A percentile compares a stretch with the other conserved stretches of the same genome.
Evolutionary conservation across 2,797 vertebrate genomes (phyloP).

Genomic region (Urosaurus nigricauda): DNA sequence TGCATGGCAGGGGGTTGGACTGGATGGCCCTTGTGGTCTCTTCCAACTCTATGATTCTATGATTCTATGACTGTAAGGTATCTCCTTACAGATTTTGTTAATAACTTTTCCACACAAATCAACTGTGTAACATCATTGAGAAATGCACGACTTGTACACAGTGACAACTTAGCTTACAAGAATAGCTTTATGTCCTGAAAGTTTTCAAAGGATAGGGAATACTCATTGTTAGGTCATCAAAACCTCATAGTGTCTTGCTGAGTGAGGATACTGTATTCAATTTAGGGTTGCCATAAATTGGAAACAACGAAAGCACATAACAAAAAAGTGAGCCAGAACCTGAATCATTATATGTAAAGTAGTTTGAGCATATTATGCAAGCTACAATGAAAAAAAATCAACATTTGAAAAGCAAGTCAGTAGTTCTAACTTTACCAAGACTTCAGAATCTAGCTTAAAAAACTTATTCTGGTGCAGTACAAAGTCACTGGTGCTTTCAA

Average conservation of each 20-base stretch:
- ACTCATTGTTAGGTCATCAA: not conserved
- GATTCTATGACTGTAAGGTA: too few relatives aligned
- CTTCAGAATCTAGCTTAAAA: not conserved
- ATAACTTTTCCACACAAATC: too few relatives aligned
- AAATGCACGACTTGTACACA: too few relatives aligned
- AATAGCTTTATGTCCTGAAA: not conserved
- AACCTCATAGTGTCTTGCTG: not conserved
- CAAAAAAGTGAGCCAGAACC: not conserved
- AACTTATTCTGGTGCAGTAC: not conserved
- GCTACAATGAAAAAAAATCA: not conserved
- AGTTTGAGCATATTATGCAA: not conserved
- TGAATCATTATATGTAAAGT: not conserved
- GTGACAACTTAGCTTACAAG: not conserved
- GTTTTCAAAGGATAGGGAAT: not conserved
- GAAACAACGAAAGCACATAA: too few relatives aligned
- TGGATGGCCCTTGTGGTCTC: too few relatives aligned
- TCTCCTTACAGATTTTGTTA: too few relatives aligned
- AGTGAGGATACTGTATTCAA: not conserved
- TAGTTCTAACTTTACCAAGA: not conserved
- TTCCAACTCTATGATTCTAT: too few relatives aligned
- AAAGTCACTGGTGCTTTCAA: not conserved
- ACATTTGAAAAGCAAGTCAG: not conserved
- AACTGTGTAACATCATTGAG: too few relatives aligned
- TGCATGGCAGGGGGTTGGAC: too few relatives aligned
- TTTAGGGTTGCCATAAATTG: too few relatives aligned